Evolutionary conservation across 2,797 vertebrate species (phyloP).

Genomic region (Cephalopachus bancanus): DNA sequence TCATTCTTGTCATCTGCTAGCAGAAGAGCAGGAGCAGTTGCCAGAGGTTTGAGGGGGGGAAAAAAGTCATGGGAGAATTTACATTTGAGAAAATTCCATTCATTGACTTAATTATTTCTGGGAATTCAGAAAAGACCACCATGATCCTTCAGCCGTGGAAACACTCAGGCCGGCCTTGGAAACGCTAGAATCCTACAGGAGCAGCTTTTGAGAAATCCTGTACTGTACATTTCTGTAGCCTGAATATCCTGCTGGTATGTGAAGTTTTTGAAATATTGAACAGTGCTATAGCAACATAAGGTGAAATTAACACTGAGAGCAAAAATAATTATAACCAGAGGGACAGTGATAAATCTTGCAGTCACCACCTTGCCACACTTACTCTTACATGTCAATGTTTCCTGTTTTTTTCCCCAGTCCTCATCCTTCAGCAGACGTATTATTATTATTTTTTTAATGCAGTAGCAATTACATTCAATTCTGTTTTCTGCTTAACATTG

Average conservation of each 20-base stretch:
- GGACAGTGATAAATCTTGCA: slow-evolving; percentile 23
- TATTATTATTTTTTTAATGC: not conserved
- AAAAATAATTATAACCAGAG: slow-evolving; percentile 33
- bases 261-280: slow-evolving; percentile 55
- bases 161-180: slow-evolving; percentile 46
- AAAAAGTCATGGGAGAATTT: slow-evolving; percentile 77
- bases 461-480: not conserved
- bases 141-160: slow-evolving; percentile 59
- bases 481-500: slow-evolving; percentile 23
- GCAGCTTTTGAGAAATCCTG: slow-evolving; percentile 59
- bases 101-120: slow-evolving; percentile 85
- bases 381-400: not conserved
- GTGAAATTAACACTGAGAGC: slow-evolving; percentile 47
- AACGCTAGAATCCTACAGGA: slow-evolving; percentile 39
- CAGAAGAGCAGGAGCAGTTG: slow-evolving; percentile 68
- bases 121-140: slow-evolving; percentile 84
- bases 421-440: not conserved
- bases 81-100: slow-evolving; percentile 84
- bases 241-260: slow-evolving; percentile 30
- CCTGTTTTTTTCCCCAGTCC: not conserved
- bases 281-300: not conserved
- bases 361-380: slow-evolving; percentile 1
- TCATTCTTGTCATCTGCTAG: slow-evolving; percentile 76
- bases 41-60: slow-evolving; percentile 66
- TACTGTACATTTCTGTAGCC: not conserved